Conservation (phyloP, 2,797 vertebrate genomes). For the Acanthurus leucopareius region DNA sequence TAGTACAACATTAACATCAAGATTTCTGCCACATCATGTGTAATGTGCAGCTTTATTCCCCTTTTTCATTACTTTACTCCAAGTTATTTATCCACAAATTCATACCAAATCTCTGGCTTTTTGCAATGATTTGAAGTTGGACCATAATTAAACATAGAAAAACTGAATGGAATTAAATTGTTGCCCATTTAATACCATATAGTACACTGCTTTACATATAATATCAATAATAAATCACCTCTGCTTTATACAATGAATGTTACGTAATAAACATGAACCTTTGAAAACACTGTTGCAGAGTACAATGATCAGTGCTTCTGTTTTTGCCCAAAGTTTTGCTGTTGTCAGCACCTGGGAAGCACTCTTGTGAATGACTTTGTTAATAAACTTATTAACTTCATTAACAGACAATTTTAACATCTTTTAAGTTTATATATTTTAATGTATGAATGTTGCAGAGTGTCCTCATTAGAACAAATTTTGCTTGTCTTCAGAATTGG, state of each 20-base stretch:
- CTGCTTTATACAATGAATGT: neutral
- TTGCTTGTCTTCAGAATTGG: conserved; percentile 19
- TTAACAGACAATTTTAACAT: neutral
- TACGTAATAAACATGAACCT: neutral
- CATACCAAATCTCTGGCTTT: neutral
- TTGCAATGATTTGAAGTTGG: neutral
- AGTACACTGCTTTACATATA: neutral
- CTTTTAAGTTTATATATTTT: neutral
- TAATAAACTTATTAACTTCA: neutral
- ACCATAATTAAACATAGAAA: neutral
- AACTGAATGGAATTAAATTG: neutral
- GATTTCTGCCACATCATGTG: neutral
- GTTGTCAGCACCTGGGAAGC: neutral
- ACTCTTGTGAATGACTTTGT: neutral
- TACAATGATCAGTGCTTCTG: neutral
- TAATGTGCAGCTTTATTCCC: neutral
- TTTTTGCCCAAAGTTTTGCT: neutral
- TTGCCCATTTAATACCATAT: neutral
- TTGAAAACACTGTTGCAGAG: neutral
- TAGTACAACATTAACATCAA: neutral
- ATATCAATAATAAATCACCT: neutral
- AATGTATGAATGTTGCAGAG: neutral
- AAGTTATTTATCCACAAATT: neutral
- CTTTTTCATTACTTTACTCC: neutral
- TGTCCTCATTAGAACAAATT: conserved; percentile 1